Percentiles rank a stretch among this genome's conserved stretches.
These are phyloP conservation scores for Scolopax rusticola DNA, from an alignment of 2,797 vertebrate genomes.

Conservation along the genomic window DNA sequence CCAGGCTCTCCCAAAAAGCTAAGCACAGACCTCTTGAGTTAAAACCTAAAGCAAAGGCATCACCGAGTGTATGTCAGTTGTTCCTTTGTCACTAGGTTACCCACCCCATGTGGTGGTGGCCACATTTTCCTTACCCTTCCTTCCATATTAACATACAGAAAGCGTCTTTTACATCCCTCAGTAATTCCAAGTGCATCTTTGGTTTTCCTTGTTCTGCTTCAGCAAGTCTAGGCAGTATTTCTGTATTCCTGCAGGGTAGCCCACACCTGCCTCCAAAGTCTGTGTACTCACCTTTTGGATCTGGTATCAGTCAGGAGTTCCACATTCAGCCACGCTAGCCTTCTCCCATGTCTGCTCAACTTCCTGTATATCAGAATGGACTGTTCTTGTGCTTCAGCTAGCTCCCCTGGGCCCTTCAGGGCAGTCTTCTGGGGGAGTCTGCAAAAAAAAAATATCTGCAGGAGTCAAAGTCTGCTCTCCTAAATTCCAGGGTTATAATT, in stretches of 20 bases:
- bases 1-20: background rate
- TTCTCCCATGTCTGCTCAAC: background rate
- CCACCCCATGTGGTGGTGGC: fast-evolving
- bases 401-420: background rate
- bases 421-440: background rate
- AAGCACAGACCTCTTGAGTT: background rate
- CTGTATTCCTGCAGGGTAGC: background rate
- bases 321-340: background rate
- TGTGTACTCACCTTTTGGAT: background rate
- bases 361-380: background rate
- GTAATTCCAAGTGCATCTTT: background rate
- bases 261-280: background rate
- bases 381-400: background rate
- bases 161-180: background rate
- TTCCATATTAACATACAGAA: background rate
- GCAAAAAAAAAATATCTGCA: background rate
- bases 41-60: background rate
- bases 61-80: background rate
- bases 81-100: background rate
- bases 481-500: background rate
- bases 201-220: background rate
- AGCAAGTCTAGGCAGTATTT: background rate
- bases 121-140: background rate
- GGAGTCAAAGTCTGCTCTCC: background rate
- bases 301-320: background rate